Base-by-base conservation (phyloP, 2,113 vertebrate genomes). In the Gavialis gangeticus region DNA sequence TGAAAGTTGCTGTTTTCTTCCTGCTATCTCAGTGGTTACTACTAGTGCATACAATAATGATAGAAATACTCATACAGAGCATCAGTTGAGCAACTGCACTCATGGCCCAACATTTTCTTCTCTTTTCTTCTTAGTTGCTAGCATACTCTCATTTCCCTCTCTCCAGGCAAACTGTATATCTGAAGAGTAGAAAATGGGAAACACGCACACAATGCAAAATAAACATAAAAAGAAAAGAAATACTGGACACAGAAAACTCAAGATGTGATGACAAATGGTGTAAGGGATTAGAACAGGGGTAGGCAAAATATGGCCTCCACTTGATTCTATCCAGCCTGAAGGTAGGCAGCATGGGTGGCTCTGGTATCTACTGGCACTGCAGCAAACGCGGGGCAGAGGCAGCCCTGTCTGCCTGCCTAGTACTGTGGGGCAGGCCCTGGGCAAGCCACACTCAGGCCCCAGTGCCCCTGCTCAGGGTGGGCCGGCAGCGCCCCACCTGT, bases 41-140 rank as follows among this genome's bases (percentile, higher is more conserved):
- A 79, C 57, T 63, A 73, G 73, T 17, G 12, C 37, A 80, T 89
- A 84, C 56, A 1, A 1, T 25, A 91, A 80, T 27, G 80, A 79
- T 59, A 4, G 9, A 76, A 89, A 93, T 54, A 4, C 14, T 85
- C 34, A 63, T 54, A 62, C 14, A 12, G 75, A 59, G 75, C 10
- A 15, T 62, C 58, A 76, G 25, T 37, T 46, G 46, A 46, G 46
- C 46, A 46, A 85, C 27, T 75, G 63, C 6, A 46, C 64, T n/a
- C 63, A 5, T 6, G 46, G 58, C 37, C 57, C 64, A 91, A 22
- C 11, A 3, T 28, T 71, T 27, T 30, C 11, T 1, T 5, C 5
- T 18, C 8, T 14, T 0, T 0, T 55, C 55, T 64, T 14, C 18
- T 30, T 22, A 84, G 12, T 27, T 60, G 79, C 1, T 34, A 64